Conservation (phyloP, 2,888 invertebrate species). For the Melieria omissa region DNA sequence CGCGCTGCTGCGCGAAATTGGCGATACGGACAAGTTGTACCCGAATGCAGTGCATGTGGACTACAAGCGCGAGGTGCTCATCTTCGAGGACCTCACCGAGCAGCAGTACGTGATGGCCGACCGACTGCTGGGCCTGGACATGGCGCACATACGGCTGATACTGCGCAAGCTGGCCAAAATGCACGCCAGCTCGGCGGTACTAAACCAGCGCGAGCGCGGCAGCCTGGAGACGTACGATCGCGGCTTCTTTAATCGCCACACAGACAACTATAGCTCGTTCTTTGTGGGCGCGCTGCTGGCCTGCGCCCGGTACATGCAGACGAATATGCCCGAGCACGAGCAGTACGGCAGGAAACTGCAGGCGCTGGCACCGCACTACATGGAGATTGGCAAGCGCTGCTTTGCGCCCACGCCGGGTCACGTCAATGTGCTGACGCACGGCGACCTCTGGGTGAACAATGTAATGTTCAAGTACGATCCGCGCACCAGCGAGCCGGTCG, state of each 20-base stretch:
- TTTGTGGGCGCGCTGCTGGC: slow-evolving; percentile 58
- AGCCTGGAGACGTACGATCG: slow-evolving; percentile 58
- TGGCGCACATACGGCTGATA: slow-evolving; percentile 65
- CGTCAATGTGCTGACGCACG: slow-evolving; percentile 63
- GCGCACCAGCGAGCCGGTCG: slow-evolving; percentile 51
- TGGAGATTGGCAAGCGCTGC: slow-evolving; percentile 60
- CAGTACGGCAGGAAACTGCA: slow-evolving; percentile 57
- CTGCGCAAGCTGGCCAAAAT: slow-evolving; percentile 67
- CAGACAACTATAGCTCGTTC: slow-evolving; percentile 58
- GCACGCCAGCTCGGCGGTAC: slow-evolving; percentile 68
- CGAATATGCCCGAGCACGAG: slow-evolving; percentile 47
- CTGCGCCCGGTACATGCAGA: slow-evolving; percentile 56
- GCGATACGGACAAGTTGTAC: slow-evolving; percentile 56
- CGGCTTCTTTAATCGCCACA: slow-evolving; percentile 63
- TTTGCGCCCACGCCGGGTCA: slow-evolving; percentile 53
- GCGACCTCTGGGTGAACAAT: slow-evolving; percentile 65
- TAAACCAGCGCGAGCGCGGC: slow-evolving; percentile 61
- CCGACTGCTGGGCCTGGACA: slow-evolving; percentile 62
- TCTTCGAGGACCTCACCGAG: slow-evolving; percentile 63
- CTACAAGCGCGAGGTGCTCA: slow-evolving; percentile 53
- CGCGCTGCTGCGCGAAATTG: slow-evolving; percentile 51
- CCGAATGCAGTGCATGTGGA: slow-evolving; percentile 59
- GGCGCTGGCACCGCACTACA: slow-evolving; percentile 55
- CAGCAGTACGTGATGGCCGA: slow-evolving; percentile 58
- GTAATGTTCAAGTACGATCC: slow-evolving; percentile 63